phyloP scores from a whole-genome alignment of 2,888 invertebrate species.

The Ernsta delagoae region DNA sequence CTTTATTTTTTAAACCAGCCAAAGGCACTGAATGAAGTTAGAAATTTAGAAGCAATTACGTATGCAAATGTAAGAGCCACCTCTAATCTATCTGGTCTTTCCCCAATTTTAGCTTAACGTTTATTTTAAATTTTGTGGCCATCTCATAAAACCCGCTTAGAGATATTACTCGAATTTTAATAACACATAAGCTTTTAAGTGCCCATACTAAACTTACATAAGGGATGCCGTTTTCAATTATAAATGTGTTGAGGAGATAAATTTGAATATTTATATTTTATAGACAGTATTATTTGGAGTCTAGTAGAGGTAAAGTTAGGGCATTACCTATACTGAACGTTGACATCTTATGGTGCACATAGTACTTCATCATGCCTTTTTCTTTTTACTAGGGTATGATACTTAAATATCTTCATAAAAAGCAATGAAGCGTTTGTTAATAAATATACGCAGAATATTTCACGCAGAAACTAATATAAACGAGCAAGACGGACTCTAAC shows the following conservation, averaged over 20 bases:
- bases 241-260: background rate
- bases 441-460: conserved; percentile 1
- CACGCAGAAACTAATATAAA: conserved; percentile 3
- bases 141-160: conserved; percentile 5
- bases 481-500: background rate
- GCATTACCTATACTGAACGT: too few relatives aligned
- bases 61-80: conserved; percentile 10
- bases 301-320: too few relatives aligned
- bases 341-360: too few relatives aligned
- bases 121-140: conserved; percentile 19
- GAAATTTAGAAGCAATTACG: background rate
- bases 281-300: background rate
- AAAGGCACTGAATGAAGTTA: background rate
- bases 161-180: conserved; percentile 21
- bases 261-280: background rate
- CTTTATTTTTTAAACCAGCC: background rate
- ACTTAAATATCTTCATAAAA: background rate
- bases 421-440: background rate
- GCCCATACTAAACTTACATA: conserved; percentile 2
- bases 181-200: conserved; percentile 26
- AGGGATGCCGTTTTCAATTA: background rate
- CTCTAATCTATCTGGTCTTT: conserved; percentile 16
- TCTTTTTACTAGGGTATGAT: background rate
- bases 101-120: conserved; percentile 7
- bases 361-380: background rate